Percentiles rank a stretch among this genome's conserved stretches.
These are phyloP conservation scores for Periophthalmodon schlosseri DNA, from an alignment of 2,113 vertebrate genomes.

Conservation along the genomic window DNA sequence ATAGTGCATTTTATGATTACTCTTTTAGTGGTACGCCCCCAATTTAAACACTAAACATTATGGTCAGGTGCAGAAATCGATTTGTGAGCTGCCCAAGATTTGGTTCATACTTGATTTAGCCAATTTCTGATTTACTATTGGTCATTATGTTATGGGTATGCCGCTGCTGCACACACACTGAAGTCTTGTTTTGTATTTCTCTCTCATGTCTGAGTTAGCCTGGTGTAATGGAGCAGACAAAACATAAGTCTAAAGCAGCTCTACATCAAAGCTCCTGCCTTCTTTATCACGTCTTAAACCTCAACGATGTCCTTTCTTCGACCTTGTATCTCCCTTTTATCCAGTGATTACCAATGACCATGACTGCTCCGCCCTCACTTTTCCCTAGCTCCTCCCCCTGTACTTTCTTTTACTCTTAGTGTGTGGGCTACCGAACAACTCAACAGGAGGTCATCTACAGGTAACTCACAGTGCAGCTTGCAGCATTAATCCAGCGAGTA, in stretches of 20 bases:
- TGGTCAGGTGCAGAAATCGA: constrained; percentile 42
- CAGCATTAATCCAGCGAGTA: constrained; percentile 38
- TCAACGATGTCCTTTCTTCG: constrained; percentile 46
- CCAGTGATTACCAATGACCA: constrained; percentile 47
- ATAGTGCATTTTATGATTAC: constrained; percentile 25
- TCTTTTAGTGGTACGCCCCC: constrained; percentile 19
- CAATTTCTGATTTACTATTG: constrained; percentile 22
- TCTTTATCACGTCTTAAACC: constrained; percentile 29
- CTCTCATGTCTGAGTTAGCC: constrained; percentile 55
- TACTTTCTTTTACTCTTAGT: constrained; percentile 33
- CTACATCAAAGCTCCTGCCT: constrained; percentile 60
- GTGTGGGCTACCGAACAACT: constrained; percentile 57
- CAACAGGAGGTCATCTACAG: constrained; percentile 67
- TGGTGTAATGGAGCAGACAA: constrained; percentile 62
- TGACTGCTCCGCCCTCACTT: constrained; percentile 16
- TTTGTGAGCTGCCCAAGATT: constrained; percentile 20
- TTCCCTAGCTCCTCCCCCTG: constrained; percentile 35
- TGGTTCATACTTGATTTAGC: constrained; percentile 36
- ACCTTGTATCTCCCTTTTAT: constrained; percentile 55
- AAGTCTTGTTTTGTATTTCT: constrained; percentile 50
- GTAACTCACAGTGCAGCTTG: constrained; percentile 38
- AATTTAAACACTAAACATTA: constrained; percentile 34
- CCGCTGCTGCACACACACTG: constrained; percentile 19
- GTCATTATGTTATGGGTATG: constrained; percentile 14
- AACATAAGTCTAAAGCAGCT: constrained; percentile 60